Percentiles rank a stretch among this genome's conserved stretches.
These are phyloP conservation scores for Amia ocellicauda DNA, from an alignment of 2,113 vertebrate species.

Conservation along the genomic window DNA sequence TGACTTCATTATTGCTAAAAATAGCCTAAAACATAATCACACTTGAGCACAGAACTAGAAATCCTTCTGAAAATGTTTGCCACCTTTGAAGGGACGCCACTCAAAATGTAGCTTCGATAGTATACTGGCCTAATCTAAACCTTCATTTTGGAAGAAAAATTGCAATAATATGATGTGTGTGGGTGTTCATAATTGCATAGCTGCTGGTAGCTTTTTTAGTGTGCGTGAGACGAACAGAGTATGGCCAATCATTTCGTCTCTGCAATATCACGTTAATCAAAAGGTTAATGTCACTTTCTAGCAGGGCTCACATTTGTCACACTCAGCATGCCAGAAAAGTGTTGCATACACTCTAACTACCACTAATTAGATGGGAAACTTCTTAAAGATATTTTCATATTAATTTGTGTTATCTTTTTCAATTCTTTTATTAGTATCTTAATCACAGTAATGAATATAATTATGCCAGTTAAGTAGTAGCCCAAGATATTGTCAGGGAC, in stretches of 20 bases:
- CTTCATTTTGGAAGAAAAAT: neutral
- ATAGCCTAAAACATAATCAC: no score
- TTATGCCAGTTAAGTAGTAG: constrained; percentile 24
- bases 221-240: neutral
- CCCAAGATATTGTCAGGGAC: constrained; percentile 4
- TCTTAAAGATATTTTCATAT: constrained; percentile 11
- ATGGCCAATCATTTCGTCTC: constrained; percentile 9
- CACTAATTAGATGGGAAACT: constrained; percentile 19
- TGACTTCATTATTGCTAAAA: no score
- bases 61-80: no score
- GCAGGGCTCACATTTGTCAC: constrained; percentile 12
- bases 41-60: no score
- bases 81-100: no score
- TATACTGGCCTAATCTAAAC: no score
- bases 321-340: neutral
- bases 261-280: constrained; percentile 19
- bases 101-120: no score
- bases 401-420: constrained; percentile 32
- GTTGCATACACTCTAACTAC: neutral
- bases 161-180: neutral
- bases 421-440: constrained; percentile 36
- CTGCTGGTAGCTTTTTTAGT: neutral
- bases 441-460: constrained; percentile 44
- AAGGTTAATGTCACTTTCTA: constrained; percentile 30
- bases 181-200: constrained; percentile 7